phyloP scores from a whole-genome alignment of 2,113 vertebrate species.

The Oncorhynchus gorbuscha region DNA sequence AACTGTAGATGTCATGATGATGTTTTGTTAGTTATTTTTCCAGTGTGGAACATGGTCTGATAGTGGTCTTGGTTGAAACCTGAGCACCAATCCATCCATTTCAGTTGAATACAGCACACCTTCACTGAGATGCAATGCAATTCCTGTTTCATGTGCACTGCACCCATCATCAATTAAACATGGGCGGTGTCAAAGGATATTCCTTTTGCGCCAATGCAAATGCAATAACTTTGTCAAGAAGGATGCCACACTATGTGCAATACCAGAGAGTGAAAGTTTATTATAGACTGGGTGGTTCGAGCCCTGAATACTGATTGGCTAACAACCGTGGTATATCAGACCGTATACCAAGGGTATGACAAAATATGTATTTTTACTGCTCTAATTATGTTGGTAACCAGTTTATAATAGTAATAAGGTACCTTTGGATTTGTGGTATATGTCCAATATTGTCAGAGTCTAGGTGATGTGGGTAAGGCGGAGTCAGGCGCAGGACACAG shows the following conservation, averaged over 20 bases:
- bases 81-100: not conserved
- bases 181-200: not conserved
- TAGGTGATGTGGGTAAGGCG: no score
- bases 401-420: no score
- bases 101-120: not conserved
- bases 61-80: not conserved
- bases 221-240: not conserved
- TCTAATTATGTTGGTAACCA: no score
- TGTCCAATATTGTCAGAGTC: no score
- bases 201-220: not conserved
- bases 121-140: not conserved
- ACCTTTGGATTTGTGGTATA: no score
- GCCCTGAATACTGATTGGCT: no score
- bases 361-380: no score
- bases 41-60: not conserved
- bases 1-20: not conserved
- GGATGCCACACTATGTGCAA: not conserved
- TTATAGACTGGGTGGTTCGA: not conserved
- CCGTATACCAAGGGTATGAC: no score
- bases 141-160: not conserved
- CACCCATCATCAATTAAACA: slow-evolving; percentile 1
- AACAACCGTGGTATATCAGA: no score
- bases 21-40: not conserved
- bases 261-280: not conserved
- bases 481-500: no score